These are phyloP conservation scores for Melipona bicolor DNA, from an alignment of 2,888 invertebrate species.

Conservation along the genomic window DNA sequence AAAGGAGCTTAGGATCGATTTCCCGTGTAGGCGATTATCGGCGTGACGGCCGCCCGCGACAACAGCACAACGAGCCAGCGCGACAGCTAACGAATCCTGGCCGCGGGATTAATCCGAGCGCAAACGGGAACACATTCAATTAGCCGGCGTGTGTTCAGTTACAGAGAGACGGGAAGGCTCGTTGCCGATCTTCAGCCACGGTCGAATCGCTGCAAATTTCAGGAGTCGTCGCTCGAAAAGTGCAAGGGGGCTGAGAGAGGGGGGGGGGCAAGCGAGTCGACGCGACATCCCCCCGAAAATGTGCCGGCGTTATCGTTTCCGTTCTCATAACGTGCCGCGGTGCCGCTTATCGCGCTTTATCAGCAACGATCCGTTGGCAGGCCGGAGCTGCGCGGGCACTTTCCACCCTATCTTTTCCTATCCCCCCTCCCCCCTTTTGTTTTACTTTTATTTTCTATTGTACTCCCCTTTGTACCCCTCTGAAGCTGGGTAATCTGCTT, in stretches of 20 bases:
- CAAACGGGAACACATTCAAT: conserved; percentile 58
- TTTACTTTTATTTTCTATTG: background rate
- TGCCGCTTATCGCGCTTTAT: conserved; percentile 63
- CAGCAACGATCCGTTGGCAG: conserved; percentile 59
- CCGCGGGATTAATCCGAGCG: conserved; percentile 42
- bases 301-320: conserved; percentile 63
- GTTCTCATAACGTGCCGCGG: conserved; percentile 54
- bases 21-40: conserved; percentile 6
- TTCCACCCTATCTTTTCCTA: conserved; percentile 21
- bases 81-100: conserved; percentile 20
- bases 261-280: conserved; percentile 39
- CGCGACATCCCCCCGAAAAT: conserved; percentile 49
- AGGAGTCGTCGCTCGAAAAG: conserved; percentile 42
- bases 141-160: conserved; percentile 43
- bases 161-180: background rate
- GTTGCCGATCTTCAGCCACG: too few species aligned
- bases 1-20: background rate
- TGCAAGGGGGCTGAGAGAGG: conserved; percentile 32
- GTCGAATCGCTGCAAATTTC: too few species aligned
- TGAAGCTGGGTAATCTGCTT: too few species aligned
- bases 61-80: background rate
- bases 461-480: too few species aligned
- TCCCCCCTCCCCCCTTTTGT: background rate
- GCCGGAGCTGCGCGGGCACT: conserved; percentile 33
- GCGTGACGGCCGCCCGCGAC: background rate